These are phyloP conservation scores for Lemur catta DNA, from an alignment of 2,797 vertebrate genomes.

Conservation along the genomic window DNA sequence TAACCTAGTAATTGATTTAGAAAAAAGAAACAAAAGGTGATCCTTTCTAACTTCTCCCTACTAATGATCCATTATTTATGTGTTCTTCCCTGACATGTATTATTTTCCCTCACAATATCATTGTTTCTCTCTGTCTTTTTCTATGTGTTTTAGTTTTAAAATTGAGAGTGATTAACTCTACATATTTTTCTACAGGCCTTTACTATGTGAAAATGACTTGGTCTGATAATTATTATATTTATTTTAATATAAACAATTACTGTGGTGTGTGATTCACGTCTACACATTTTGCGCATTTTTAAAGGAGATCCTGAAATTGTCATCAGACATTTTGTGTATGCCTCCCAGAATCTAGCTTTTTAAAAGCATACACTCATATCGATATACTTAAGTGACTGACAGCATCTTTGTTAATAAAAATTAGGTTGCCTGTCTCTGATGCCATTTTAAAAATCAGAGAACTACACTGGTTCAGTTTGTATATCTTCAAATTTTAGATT, in stretches of 20 bases:
- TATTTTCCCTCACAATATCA: background rate
- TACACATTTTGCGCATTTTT: background rate
- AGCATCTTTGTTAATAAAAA: background rate
- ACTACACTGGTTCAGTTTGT: background rate
- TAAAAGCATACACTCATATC: background rate
- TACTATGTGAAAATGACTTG: background rate
- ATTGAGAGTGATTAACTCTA: background rate
- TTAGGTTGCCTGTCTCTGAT: background rate
- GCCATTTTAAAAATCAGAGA: background rate
- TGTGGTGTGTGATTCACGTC: background rate
- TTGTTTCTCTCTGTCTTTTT: background rate
- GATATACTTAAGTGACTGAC: background rate
- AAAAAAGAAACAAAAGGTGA: background rate
- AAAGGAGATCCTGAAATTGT: background rate
- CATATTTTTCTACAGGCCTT: background rate
- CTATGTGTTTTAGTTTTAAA: background rate
- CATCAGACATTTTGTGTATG: background rate
- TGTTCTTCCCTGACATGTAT: background rate
- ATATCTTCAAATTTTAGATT: background rate
- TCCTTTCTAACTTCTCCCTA: background rate
- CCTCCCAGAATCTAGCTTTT: background rate
- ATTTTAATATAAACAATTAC: background rate
- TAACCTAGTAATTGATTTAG: slow-evolving; percentile 11
- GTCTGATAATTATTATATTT: background rate
- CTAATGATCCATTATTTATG: background rate